Evolutionary conservation across 2,797 vertebrate genomes (phyloP).

Genomic region (Syndactyla subalaris): DNA sequence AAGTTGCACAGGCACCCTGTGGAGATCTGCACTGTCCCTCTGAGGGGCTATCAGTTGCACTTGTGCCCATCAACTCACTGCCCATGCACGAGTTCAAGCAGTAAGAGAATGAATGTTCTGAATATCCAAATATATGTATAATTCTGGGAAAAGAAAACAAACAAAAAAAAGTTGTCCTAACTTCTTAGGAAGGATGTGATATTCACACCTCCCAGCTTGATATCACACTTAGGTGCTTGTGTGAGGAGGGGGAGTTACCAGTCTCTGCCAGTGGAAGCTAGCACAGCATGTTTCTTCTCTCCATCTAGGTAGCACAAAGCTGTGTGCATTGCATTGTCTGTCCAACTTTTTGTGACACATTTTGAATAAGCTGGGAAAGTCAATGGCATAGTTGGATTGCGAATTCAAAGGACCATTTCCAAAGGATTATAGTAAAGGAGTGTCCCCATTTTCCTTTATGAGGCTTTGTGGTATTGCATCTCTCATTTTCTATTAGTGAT

Average conservation of each 20-base stretch:
- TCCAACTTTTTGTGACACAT: not conserved
- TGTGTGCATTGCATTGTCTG: not conserved
- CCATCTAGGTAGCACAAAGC: not conserved
- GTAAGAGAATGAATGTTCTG: not conserved
- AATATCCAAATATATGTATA: not conserved
- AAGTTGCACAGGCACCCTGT: not conserved
- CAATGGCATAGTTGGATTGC: not conserved
- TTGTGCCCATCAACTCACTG: rapidly evolving
- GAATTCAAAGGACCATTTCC: not conserved
- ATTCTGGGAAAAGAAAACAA: not conserved
- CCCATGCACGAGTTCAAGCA: not conserved
- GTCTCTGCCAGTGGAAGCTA: not conserved
- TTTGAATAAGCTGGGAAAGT: not conserved
- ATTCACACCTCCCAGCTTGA: not conserved
- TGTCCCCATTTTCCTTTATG: not conserved
- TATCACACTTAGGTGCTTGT: not conserved
- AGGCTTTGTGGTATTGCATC: not conserved
- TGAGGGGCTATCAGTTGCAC: not conserved
- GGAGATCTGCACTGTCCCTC: not conserved
- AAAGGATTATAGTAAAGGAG: not conserved
- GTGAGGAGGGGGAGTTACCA: not conserved
- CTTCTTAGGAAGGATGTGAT: not conserved
- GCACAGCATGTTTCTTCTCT: not conserved
- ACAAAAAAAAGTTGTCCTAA: not conserved
- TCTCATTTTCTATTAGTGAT: not conserved